Evolutionary conservation across 2,797 vertebrate species (phyloP).

Genomic region (Gadopsis bispinosus): DNA sequence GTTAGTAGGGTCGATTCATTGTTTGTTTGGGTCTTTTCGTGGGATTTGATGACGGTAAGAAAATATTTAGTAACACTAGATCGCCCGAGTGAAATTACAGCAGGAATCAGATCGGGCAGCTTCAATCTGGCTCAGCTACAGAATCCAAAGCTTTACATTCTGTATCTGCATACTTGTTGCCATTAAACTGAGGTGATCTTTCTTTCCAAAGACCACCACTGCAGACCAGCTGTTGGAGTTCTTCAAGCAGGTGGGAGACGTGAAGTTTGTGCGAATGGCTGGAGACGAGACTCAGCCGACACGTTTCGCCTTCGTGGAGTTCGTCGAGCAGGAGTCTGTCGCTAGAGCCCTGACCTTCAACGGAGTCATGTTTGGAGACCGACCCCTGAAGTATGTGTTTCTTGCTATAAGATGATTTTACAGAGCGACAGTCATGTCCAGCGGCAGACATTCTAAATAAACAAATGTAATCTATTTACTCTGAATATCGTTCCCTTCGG

Average conservation of each 20-base stretch:
- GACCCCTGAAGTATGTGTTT: slow-evolving; percentile 92
- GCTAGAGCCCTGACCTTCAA: slow-evolving; percentile 95
- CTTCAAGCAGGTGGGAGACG: slow-evolving; percentile 98
- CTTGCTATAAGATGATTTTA: too few species aligned
- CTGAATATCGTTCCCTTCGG: not conserved
- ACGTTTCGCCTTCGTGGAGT: slow-evolving; percentile 97
- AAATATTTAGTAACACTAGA: not conserved
- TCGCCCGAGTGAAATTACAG: not conserved
- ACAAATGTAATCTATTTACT: not conserved
- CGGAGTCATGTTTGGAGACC: slow-evolving; percentile 98
- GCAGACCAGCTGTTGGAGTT: slow-evolving; percentile 98
- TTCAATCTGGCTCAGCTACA: too few species aligned
- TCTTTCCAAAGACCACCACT: slow-evolving; percentile 89
- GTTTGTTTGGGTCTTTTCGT: not conserved
- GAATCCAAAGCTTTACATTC: not conserved
- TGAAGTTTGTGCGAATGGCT: slow-evolving; percentile 98
- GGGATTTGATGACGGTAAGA: not conserved
- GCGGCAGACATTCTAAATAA: not conserved
- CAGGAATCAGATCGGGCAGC: not conserved
- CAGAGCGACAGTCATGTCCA: not conserved
- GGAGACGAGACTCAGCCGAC: slow-evolving; percentile 98
- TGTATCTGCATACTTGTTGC: not conserved
- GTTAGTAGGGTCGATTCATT: not conserved
- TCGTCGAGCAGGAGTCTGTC: slow-evolving; percentile 95
- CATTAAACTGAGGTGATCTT: not conserved